Evolutionary conservation across 1,140 invertebrate genomes (phyloP), one percentile per base, ranked within the genome.

Genomic region (Scaptomyza pallida): DNA sequence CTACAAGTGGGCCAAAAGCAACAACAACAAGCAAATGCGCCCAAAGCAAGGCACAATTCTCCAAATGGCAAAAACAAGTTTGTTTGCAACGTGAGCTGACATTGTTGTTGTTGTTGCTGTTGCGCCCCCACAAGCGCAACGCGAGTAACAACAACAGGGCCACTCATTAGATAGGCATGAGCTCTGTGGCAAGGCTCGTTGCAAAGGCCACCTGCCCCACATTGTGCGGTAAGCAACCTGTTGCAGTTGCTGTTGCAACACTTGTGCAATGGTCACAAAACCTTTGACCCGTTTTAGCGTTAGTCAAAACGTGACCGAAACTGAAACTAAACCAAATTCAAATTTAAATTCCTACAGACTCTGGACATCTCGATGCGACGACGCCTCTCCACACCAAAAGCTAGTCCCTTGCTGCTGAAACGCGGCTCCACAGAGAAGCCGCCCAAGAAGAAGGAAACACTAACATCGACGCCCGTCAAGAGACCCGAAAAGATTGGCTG

Each of bases 331-430:
- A 19, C 43, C 12, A 19, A 41, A 13, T 47, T 9, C 21, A 5
- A 30, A 56, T 44, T 15, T 6, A n/a, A 21, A 35, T 44, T 51
- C 33, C 10, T 48, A 12, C 26, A 91, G 85, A 77, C 75, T 59
- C 79, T 78, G 47, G 90, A 91, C 65, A 91, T 91, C 64, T 91
- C 93, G 72, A 94, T 94, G 89, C 93, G 95, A 72, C 93, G 95
- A 69, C 93, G 95, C 52, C 91, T 95, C 64, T 95, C 95, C 48
- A 95, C 95, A 10, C 95, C 95, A 23, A 95, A 94, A 89, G 94
- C 94, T 70, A 95, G 95, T 78, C 95, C 95, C 2, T 35, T 91
- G 62, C 71, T 91, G 72, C 40, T 90, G 23, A 91, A 91, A 71
- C 89, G 90, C 43, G 89, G 75, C 59, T 62, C 79, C 33, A 76